Percentiles rank a stretch among this genome's conserved stretches.
phyloP scores from a whole-genome alignment of 2,797 vertebrate species.

The Antrozous pallidus region DNA sequence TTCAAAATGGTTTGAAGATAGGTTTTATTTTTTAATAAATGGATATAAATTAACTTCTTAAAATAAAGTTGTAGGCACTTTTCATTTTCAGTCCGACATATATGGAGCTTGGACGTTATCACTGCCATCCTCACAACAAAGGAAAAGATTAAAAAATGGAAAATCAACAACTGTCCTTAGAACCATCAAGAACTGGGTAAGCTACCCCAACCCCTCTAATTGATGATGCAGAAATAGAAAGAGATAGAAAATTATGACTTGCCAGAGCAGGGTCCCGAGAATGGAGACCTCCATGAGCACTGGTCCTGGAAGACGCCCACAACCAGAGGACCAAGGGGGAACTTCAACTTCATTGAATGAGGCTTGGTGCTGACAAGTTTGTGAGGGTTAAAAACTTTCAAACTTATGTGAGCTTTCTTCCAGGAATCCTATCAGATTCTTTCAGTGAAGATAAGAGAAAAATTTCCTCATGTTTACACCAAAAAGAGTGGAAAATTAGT shows the following conservation, averaged over 20 bases:
- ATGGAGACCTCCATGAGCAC: accelerated
- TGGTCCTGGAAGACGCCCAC: no score
- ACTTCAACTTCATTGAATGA: background rate
- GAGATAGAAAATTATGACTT: background rate
- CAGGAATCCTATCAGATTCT: background rate
- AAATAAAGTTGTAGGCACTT: background rate
- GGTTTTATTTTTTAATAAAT: background rate
- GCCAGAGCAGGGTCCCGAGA: background rate
- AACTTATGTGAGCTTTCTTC: background rate
- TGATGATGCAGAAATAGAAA: background rate
- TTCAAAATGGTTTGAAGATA: background rate
- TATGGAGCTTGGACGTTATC: background rate
- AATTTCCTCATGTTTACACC: background rate
- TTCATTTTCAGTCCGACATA: background rate
- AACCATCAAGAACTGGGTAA: background rate
- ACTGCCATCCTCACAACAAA: background rate
- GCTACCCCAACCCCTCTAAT: accelerated
- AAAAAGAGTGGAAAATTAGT: background rate
- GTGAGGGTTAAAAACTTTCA: background rate
- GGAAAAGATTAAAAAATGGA: background rate
- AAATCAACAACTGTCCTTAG: background rate
- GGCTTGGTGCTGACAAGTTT: background rate
- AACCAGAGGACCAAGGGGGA: no score
- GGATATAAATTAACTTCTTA: background rate
- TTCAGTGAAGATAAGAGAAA: background rate